A percentile compares a stretch with the other conserved stretches of the same genome.
Conservation (phyloP, 1,140 invertebrate species). For the Temnothorax nylanderi region DNA sequence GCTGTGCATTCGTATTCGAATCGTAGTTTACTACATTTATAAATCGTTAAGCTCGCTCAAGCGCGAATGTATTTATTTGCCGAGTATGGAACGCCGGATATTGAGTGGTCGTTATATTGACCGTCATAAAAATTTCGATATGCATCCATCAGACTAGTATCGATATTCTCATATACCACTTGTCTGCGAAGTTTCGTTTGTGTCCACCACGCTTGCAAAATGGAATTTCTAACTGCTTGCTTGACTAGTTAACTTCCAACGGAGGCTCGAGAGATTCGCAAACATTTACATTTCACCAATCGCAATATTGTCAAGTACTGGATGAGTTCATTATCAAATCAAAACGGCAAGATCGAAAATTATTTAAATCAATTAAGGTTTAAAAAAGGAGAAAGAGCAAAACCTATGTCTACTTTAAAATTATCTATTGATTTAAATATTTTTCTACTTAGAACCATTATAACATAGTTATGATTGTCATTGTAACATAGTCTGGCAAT, state of each 20-base stretch:
- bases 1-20: not conserved
- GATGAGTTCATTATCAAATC: constrained; percentile 1
- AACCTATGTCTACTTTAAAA: not conserved
- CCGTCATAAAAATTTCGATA: constrained; percentile 16
- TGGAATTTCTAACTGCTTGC: constrained; percentile 34
- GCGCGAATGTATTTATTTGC: not conserved
- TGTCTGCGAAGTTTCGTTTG: constrained; percentile 4
- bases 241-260: constrained; percentile 40
- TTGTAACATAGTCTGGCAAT: too few species aligned
- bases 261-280: constrained; percentile 31
- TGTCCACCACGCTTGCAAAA: not conserved
- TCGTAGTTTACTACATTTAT: not conserved
- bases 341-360: constrained; percentile 7
- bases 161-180: not conserved
- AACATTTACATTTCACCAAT: constrained; percentile 36
- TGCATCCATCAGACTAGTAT: not conserved
- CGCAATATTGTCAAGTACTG: not conserved
- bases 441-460: not conserved
- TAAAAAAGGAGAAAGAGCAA: not conserved
- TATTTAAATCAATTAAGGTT: not conserved
- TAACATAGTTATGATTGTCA: not conserved
- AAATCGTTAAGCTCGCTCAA: not conserved
- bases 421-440: not conserved
- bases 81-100: not conserved
- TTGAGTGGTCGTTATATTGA: not conserved